Base-by-base conservation (phyloP, 2,888 invertebrate genomes). In the Willowsia nigromaculata region DNA sequence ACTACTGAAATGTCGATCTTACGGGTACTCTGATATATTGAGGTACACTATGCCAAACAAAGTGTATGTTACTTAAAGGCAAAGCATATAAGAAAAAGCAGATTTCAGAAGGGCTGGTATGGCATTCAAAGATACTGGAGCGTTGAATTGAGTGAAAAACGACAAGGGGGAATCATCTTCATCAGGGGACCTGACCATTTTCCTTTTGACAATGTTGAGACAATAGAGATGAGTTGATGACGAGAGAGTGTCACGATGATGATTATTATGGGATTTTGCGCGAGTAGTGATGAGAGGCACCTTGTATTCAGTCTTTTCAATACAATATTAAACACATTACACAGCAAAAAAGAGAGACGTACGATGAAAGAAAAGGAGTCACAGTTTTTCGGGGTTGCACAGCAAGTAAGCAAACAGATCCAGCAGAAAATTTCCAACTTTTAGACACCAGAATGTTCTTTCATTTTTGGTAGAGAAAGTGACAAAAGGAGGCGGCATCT, bases 161-260 rank as follows among this genome's bases (percentile, higher is more conserved):
- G 22, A 74, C 62, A 81, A 74, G 71, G 47, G 78, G 65, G 85
- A 81, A 81, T 68, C 68, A 56, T 78, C 78, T 56, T 78, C 78
- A 40, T 81, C 86, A 86, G 81, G 86, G 86, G 86, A 86, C 85
- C 62, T 65, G 62, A 78, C 85, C 78, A 85, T 85, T 85, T 78
- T 85, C 85, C 85, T 74, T 78, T 85, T 85, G 85, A 85, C 86
- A 86, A 71, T 40, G 81, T 86, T 86, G 86, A 86, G 81, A 81
- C 86, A 86, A 86, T 68, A 68, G 78, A 50, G 86, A 86, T 86
- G 86, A 80, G 86, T 81, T 86, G 78, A 33, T 78, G 86, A 80
- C 30, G 80, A 81, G 50, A 50, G 65, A 37, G 53, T 37, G 78
- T 78, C 47, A 74, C 47, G 47, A 74, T 47, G 74, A 27, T 74